These are phyloP conservation scores for Sternotherus odoratus DNA, from an alignment of 2,797 vertebrate species.

Conservation along the genomic window DNA sequence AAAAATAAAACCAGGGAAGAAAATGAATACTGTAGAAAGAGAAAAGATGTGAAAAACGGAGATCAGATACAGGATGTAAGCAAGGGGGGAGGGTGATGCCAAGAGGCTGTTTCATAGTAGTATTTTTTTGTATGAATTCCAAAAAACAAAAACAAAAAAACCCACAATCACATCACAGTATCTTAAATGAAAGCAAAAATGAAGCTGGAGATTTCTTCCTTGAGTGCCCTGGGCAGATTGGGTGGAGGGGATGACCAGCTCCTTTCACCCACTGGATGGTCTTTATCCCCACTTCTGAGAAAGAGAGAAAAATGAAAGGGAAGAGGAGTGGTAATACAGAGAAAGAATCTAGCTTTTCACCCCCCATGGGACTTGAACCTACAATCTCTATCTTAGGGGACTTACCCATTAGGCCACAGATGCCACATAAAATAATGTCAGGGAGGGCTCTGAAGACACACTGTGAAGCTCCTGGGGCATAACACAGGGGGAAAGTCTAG, in stretches of 20 bases:
- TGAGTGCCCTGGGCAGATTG: conserved; percentile 54
- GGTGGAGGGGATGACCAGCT: too few species aligned
- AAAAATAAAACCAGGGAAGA: conserved; percentile 72
- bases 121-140: conserved; percentile 77
- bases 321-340: background rate
- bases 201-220: conserved; percentile 78
- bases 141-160: conserved; percentile 35
- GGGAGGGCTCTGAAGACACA: too few species aligned
- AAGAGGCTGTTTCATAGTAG: conserved; percentile 74
- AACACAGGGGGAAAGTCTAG: too few species aligned
- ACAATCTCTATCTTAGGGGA: too few species aligned
- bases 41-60: conserved; percentile 70
- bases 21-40: conserved; percentile 70
- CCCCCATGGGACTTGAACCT: too few species aligned
- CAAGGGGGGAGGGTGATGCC: conserved; percentile 51
- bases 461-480: too few species aligned
- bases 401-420: too few species aligned
- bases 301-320: conserved; percentile 43
- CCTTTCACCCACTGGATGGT: conserved; percentile 54
- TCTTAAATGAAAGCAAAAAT: conserved; percentile 76
- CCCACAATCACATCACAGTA: conserved; percentile 81
- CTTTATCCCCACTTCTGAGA: conserved; percentile 55
- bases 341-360: too few species aligned
- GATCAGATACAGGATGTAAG: conserved; percentile 71
- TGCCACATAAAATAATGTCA: too few species aligned